These are phyloP conservation scores for Pentamera pediparva DNA, from an alignment of 53 echinoderm and acorn worm genomes.

Conservation along the genomic window DNA sequence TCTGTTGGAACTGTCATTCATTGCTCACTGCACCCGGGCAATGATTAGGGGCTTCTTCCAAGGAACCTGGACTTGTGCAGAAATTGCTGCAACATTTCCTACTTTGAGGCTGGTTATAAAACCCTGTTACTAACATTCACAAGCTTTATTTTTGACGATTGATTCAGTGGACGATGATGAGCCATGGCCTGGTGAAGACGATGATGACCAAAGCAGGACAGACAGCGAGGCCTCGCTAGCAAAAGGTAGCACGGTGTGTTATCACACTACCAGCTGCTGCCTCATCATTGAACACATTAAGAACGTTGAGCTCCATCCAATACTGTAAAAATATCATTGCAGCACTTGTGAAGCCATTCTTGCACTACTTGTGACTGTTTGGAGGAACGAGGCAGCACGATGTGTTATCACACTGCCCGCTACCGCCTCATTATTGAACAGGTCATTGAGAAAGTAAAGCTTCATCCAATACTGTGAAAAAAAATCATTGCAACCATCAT, in stretches of 20 bases:
- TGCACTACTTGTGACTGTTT: too few relatives aligned
- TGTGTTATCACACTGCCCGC: too few relatives aligned
- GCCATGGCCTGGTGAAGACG: neutral
- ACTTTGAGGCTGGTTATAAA: neutral
- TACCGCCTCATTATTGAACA: too few relatives aligned
- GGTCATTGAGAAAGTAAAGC: too few relatives aligned
- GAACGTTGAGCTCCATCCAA: neutral
- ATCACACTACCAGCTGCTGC: neutral
- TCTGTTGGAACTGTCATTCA: too few relatives aligned
- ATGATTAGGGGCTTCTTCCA: too few relatives aligned
- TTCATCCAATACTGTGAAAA: neutral
- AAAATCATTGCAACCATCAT: too few relatives aligned
- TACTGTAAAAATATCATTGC: neutral
- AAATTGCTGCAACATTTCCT: too few relatives aligned
- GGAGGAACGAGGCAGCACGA: too few relatives aligned
- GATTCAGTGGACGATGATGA: conserved; percentile 20
- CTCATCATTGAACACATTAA: neutral
- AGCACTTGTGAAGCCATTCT: too few relatives aligned
- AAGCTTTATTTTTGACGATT: neutral
- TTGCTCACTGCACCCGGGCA: too few relatives aligned
- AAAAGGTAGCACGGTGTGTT: conserved; percentile 15
- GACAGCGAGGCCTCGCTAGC: conserved; percentile 13
- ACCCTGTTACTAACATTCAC: neutral
- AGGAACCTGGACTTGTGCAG: too few relatives aligned
- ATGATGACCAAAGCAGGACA: neutral